Conservation (phyloP, 92 coral and sea anemone genomes). For the Palythoa heliodiscus region DNA sequence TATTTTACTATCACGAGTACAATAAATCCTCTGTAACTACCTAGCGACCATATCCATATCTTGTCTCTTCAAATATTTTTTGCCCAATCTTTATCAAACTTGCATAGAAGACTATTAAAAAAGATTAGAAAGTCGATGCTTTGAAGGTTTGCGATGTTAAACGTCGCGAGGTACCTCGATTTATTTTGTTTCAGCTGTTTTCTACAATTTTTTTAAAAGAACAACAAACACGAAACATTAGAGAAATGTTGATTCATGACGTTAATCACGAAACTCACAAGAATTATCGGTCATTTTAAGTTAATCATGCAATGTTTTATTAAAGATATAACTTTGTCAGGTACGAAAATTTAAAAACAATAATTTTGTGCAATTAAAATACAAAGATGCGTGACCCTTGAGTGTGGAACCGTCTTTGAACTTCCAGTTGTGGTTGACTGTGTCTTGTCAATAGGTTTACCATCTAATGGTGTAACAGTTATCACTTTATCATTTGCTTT, state of each 20-base stretch:
- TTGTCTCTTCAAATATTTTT: not conserved
- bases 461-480: constrained; percentile 62
- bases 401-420: constrained; percentile 2
- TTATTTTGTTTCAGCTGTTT: constrained; percentile 19
- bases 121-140: not conserved
- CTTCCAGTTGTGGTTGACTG: constrained; percentile 14
- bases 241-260: not conserved
- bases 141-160: constrained; percentile 6
- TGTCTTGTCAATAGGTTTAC: constrained; percentile 35
- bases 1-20: not conserved
- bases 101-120: not conserved
- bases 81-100: constrained; percentile 10
- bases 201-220: constrained; percentile 3
- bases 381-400: constrained; percentile 31
- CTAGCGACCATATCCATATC: not conserved
- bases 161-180: constrained; percentile 1
- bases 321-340: not conserved
- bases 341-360: not conserved
- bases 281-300: not conserved
- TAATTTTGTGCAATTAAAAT: not conserved
- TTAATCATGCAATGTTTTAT: not conserved
- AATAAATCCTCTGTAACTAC: not conserved
- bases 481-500: constrained; percentile 62
- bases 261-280: constrained; percentile 21
- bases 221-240: constrained; percentile 9